Evolutionary conservation across 1,140 invertebrate species (phyloP).

Genomic region (Homalodisca vitripennis): DNA sequence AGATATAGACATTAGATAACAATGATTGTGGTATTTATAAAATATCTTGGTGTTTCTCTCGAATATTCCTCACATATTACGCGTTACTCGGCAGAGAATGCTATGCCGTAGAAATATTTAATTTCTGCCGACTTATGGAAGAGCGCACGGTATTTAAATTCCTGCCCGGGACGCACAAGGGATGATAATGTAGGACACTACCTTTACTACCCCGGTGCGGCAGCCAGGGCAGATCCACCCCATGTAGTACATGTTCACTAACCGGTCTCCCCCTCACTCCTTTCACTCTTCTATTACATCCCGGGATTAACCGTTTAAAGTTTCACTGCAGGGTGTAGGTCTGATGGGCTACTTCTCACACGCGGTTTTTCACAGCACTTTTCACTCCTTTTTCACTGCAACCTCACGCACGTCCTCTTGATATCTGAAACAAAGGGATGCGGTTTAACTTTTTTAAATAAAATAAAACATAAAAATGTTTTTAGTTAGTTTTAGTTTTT

Average conservation of each 20-base stretch:
- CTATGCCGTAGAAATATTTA: slow-evolving; percentile 15
- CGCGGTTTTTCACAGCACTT: too few relatives aligned
- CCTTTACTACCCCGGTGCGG: neutral
- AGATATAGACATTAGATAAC: neutral
- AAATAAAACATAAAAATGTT: too few relatives aligned
- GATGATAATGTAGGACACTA: slow-evolving; percentile 16
- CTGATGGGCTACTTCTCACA: too few relatives aligned
- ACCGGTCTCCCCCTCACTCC: neutral
- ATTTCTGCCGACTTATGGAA: slow-evolving; percentile 23
- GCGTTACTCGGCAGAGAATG: neutral
- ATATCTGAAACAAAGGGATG: too few relatives aligned
- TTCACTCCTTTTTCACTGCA: too few relatives aligned
- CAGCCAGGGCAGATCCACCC: slow-evolving; percentile 1
- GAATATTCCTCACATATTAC: slow-evolving; percentile 21
- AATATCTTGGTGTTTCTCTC: slow-evolving; percentile 23
- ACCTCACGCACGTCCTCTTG: too few relatives aligned
- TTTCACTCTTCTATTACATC: too few relatives aligned
- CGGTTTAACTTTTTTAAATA: too few relatives aligned
- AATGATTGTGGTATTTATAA: neutral
- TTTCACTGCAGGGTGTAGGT: too few relatives aligned
- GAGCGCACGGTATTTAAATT: slow-evolving; percentile 23
- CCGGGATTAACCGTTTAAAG: too few relatives aligned
- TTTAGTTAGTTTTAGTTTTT: too few relatives aligned
- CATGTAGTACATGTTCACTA: neutral
- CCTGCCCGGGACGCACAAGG: neutral